Conservation (phyloP, 2,888 invertebrate genomes). For the Cantharis rufa region DNA sequence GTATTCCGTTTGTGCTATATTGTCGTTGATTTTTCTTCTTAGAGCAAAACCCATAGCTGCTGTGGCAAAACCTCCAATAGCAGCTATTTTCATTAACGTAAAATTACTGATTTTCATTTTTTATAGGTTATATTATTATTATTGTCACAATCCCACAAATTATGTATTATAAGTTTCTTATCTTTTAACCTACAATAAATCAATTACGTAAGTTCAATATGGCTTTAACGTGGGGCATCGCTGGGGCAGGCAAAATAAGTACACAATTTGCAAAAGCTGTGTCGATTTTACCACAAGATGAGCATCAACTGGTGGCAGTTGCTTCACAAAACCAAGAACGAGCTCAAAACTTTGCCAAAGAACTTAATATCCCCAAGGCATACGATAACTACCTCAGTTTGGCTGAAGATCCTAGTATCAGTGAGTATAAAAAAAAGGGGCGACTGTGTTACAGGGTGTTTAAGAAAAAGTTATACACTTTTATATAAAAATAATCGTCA, state of each 20-base stretch:
- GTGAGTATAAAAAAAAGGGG: slow-evolving; percentile 57
- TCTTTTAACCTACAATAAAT: not conserved
- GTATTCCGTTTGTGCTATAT: slow-evolving; percentile 62
- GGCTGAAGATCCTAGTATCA: slow-evolving; percentile 73
- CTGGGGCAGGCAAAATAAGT: slow-evolving; percentile 82
- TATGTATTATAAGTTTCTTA: no score
- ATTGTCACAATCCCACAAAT: not conserved
- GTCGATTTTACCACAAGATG: slow-evolving; percentile 64
- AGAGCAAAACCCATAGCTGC: slow-evolving; percentile 59
- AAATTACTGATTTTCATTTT: slow-evolving; percentile 47
- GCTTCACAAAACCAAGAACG: slow-evolving; percentile 76
- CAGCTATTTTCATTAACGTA: slow-evolving; percentile 66
- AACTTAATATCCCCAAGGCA: slow-evolving; percentile 70
- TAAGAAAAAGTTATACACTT: not conserved
- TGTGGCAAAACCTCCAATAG: slow-evolving; percentile 65
- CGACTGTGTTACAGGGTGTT: not conserved
- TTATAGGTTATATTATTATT: not conserved
- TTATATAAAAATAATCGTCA: not conserved
- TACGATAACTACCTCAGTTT: slow-evolving; percentile 78
- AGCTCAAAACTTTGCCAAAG: slow-evolving; percentile 76
- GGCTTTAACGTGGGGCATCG: slow-evolving; percentile 82
- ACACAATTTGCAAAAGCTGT: slow-evolving; percentile 78
- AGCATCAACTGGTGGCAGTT: slow-evolving; percentile 75
- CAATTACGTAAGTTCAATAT: slow-evolving; percentile 39
- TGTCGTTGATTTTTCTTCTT: slow-evolving; percentile 60